phyloP scores from a whole-genome alignment of 2,797 vertebrate genomes.

The Carduelis carduelis region DNA sequence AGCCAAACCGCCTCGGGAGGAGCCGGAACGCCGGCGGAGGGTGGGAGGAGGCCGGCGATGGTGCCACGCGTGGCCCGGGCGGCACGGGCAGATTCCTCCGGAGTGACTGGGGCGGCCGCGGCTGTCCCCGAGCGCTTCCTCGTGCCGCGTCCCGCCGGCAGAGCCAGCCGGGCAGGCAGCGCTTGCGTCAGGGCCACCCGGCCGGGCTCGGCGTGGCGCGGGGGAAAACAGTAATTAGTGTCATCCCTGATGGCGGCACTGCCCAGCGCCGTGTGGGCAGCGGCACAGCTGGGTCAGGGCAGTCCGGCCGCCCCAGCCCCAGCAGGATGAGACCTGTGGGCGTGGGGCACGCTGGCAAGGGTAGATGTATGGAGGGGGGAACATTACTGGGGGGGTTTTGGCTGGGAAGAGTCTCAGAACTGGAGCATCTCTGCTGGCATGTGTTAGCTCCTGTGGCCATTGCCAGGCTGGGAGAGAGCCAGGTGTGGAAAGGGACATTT shows the following conservation, averaged over 20 bases:
- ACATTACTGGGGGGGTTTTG: rapidly evolving
- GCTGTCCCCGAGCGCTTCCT: conserved; percentile 46
- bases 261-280: conserved; percentile 44
- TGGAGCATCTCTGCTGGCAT: background rate
- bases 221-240: conserved; percentile 40
- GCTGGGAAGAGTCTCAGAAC: background rate
- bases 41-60: background rate
- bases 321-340: background rate
- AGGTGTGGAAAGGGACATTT: background rate
- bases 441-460: background rate
- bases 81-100: conserved; percentile 40
- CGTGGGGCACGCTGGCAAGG: rapidly evolving
- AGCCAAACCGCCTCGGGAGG: background rate
- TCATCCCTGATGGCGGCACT: conserved; percentile 7
- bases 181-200: conserved; percentile 26
- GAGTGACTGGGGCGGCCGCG: background rate
- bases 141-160: conserved; percentile 2
- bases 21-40: background rate
- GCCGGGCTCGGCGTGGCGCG: background rate
- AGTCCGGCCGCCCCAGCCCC: background rate
- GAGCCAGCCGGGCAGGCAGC: conserved; percentile 20
- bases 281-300: background rate
- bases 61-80: conserved; percentile 17
- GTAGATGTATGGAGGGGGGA: no score
- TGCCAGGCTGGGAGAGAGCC: background rate